Evolutionary conservation across 2,113 vertebrate genomes (phyloP), one percentile per base, ranked within the genome.

Genomic region (Gadus chalcogrammus): DNA sequence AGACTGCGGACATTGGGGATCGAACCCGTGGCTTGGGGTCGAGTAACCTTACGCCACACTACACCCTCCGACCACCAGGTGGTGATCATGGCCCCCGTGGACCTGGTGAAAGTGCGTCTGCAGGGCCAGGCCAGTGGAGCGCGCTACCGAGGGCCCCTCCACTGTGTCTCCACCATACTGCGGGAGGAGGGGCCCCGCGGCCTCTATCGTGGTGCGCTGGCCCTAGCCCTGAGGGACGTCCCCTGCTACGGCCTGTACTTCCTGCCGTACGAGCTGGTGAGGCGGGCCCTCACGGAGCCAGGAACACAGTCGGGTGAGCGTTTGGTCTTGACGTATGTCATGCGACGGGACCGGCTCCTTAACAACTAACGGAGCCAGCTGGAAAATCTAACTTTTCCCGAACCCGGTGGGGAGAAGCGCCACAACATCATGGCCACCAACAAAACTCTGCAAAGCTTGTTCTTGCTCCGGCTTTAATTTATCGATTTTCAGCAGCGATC

Each of bases 61-160:
- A 3, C 7, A 27, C 24, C n/a, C 38, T 62, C 35, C n/a, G 74
- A 12, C 52, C 62, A 12, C 6, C 80, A 95, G 93, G 86, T 93
- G 65, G 76, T 85, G 67, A 84, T 88, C 53, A 76, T 75, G 64
- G 91, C 91, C 13, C 94, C 94, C 5, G 84, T 91, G 3, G 94
- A 95, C 81, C 90, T 95, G 81, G 89, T 95, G 78, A 95, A 95
- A 86, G 93, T 95, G 60, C 92, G 93, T 13, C 82, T 95, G 17
- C 94, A 95, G 88, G 93, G 90, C 77, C 94, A 94, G 76, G 91
- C 78, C n/a, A 0, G 56, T 1, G 15, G 67, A 0, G 2, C 69
- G 1, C 79, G 61, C 17, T 95, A 94, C 81, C 78, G 72, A 5
- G 93, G 94, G 0, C 90, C 94, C 0, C 0, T 90, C 64, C 92